A percentile compares a stretch with the other conserved stretches of the same genome.
phyloP scores from a whole-genome alignment of 2,888 invertebrate genomes.

The Pasiphila rectangulata region DNA sequence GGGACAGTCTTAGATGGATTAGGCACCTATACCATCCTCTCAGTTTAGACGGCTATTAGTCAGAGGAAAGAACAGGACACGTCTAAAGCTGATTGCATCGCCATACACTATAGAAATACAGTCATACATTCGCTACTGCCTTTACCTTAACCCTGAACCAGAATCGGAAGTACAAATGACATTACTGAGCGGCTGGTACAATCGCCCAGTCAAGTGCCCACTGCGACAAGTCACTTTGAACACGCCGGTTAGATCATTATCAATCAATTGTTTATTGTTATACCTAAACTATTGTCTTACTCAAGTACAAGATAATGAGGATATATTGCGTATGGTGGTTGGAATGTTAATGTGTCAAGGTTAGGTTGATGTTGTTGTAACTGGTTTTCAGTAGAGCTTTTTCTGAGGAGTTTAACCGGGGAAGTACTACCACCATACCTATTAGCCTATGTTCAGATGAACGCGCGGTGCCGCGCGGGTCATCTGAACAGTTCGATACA shows the following conservation, averaged over 20 bases:
- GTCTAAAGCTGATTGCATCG: too few relatives aligned
- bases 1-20: too few relatives aligned
- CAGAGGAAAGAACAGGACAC: too few relatives aligned
- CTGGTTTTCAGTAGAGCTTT: too few relatives aligned
- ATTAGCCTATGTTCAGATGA: too few relatives aligned
- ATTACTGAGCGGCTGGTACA: conserved; percentile 46
- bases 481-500: too few relatives aligned
- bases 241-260: conserved; percentile 45
- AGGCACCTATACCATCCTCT: too few relatives aligned
- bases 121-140: conserved; percentile 35
- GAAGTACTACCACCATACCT: too few relatives aligned
- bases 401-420: too few relatives aligned
- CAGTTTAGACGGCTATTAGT: too few relatives aligned
- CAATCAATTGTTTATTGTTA: conserved; percentile 50
- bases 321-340: conserved; percentile 3
- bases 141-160: conserved; percentile 26
- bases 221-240: conserved; percentile 41
- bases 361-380: not conserved
- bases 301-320: not conserved
- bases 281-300: conserved; percentile 7
- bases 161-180: conserved; percentile 64
- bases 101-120: too few relatives aligned
- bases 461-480: too few relatives aligned
- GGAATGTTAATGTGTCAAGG: conserved; percentile 3
- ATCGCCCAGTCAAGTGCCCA: conserved; percentile 47